Evolutionary conservation across 2,797 vertebrate species (phyloP).

Genomic region (Kryptopterus vitreolus): DNA sequence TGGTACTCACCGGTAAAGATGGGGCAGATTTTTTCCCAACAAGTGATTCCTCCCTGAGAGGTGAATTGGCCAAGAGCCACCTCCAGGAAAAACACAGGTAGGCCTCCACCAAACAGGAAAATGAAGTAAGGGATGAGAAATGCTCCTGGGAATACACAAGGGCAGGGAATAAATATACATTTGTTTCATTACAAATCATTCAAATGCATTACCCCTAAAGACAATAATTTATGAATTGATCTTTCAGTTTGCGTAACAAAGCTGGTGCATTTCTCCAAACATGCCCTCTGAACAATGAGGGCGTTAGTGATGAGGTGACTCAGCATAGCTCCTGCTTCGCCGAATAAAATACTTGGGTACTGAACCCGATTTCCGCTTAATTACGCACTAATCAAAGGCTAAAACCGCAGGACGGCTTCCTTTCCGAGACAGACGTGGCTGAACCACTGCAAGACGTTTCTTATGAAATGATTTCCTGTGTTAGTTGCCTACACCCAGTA

Average conservation of each 20-base stretch:
- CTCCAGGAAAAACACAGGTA: constrained; percentile 98
- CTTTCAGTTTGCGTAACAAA: constrained; percentile 2
- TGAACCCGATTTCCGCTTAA: background rate
- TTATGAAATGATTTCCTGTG: background rate
- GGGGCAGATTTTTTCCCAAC: constrained; percentile 98
- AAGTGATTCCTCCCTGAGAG: constrained; percentile 97
- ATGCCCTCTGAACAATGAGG: background rate
- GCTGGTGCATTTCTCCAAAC: constrained; percentile 19
- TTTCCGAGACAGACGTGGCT: background rate
- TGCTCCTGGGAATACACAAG: constrained; percentile 77
- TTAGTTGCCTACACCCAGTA: background rate
- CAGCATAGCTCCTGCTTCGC: background rate
- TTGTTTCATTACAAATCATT: background rate
- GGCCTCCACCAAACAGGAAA: constrained; percentile 96
- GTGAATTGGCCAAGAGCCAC: constrained; percentile 96
- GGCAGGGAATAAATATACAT: background rate
- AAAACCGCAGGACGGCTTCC: constrained; percentile 4
- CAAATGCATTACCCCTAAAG: constrained; percentile 15
- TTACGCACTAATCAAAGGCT: background rate
- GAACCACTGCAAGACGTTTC: background rate
- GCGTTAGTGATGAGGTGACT: background rate
- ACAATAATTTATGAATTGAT: constrained; percentile 37
- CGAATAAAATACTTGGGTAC: constrained; percentile 6
- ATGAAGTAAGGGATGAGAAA: constrained; percentile 99
- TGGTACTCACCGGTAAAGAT: constrained; percentile 86